A percentile compares a stretch with the other conserved stretches of the same genome.
These are phyloP conservation scores for Eupelmus urozonus DNA, from an alignment of 2,888 invertebrate genomes.

Conservation along the genomic window DNA sequence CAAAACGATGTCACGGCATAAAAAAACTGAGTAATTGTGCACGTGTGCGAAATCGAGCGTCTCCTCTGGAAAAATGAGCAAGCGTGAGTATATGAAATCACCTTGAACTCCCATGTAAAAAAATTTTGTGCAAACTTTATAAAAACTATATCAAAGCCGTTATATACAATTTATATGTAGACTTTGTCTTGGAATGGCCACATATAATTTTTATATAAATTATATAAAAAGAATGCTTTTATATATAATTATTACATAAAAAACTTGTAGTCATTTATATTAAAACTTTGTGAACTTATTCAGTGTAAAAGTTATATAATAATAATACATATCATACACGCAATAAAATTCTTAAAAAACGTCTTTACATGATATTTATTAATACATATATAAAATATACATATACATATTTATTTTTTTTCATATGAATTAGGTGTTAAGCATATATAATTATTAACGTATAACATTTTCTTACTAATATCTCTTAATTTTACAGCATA, in stretches of 20 bases:
- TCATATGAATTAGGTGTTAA: background rate
- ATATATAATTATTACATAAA: background rate
- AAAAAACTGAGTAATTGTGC: too few relatives aligned
- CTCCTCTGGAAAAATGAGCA: too few relatives aligned
- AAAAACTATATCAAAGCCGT: background rate
- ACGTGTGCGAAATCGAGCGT: too few relatives aligned
- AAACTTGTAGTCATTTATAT: background rate
- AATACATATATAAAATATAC: background rate
- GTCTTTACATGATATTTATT: background rate
- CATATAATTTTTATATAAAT: background rate
- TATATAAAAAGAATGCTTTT: background rate
- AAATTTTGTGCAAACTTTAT: background rate
- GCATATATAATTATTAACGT: background rate
- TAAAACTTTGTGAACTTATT: background rate
- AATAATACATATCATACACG: background rate
- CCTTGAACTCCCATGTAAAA: constrained; percentile 1
- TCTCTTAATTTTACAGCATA: background rate
- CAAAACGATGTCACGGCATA: too few relatives aligned
- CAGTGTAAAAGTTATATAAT: background rate
- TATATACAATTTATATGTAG: background rate
- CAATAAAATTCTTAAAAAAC: background rate
- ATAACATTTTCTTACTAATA: background rate
- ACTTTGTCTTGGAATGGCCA: background rate
- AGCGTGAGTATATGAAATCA: too few relatives aligned
- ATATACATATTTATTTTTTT: background rate